Evolutionary conservation across 1,140 invertebrate species (phyloP).

Genomic region (Zaprionus vittiger): DNA sequence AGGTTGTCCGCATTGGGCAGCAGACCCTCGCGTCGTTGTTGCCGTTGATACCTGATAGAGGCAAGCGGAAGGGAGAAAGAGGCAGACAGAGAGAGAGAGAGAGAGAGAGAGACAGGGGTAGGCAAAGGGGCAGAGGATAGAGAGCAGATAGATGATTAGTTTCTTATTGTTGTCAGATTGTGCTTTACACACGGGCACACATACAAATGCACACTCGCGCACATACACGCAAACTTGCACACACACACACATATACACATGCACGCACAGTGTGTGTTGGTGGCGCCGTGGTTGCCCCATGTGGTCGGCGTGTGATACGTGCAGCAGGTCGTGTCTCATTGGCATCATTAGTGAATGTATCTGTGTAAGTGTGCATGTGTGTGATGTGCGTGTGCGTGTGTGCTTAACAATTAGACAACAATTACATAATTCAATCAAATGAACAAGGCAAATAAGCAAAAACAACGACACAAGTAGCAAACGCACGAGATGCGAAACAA

Average conservation of each 20-base stretch:
- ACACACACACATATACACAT: neutral
- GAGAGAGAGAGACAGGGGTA: neutral
- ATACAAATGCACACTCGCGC: slow-evolving; percentile 14
- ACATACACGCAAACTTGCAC: slow-evolving; percentile 11
- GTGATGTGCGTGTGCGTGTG: slow-evolving; percentile 43
- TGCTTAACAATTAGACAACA: slow-evolving; percentile 77
- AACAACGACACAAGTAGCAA: slow-evolving; percentile 64
- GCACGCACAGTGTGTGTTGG: neutral
- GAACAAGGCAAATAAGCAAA: slow-evolving; percentile 65
- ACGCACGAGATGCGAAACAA: slow-evolving; percentile 33
- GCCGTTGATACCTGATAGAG: slow-evolving; percentile 72
- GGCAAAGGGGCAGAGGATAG: slow-evolving; percentile 17
- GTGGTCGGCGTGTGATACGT: slow-evolving; percentile 3
- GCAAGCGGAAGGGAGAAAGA: neutral
- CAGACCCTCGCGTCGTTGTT: slow-evolving; percentile 82
- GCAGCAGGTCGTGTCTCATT: slow-evolving; percentile 16
- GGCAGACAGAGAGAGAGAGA: neutral
- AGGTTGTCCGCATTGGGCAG: slow-evolving; percentile 83
- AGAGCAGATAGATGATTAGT: slow-evolving; percentile 56
- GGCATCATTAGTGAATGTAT: slow-evolving; percentile 31
- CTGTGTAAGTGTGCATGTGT: slow-evolving; percentile 2
- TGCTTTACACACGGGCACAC: slow-evolving; percentile 15
- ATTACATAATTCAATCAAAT: slow-evolving; percentile 81
- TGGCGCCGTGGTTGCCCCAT: neutral
- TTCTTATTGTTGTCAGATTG: slow-evolving; percentile 18